Evolutionary conservation across 2,797 vertebrate species (phyloP), one percentile per base, ranked within the genome.

Genomic region (Schizopygopsis malacanthus): DNA sequence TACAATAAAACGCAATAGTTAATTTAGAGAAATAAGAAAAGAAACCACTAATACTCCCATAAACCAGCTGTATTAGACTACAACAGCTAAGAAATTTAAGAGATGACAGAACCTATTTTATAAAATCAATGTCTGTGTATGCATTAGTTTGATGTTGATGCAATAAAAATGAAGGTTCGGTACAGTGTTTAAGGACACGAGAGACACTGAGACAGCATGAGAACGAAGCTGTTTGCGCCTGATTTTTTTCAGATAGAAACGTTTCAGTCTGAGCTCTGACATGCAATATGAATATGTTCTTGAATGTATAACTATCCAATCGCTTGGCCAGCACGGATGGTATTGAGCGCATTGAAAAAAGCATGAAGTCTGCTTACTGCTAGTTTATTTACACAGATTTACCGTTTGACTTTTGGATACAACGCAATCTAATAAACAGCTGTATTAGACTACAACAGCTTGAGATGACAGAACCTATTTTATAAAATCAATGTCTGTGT

Each of bases 91-190:
- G 18, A 41, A 81, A 70, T 54, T 3, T 39, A 69, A 41, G 5
- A 54, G 33, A 81, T 43, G 33, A 18, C 65, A 41, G 50, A 70
- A 52, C 63, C 28, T 52, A 47, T 69, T 81, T 65, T 6, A 52
- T 81, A 16, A 69, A 81, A 81, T 4, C 37, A 37, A 37, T 80
- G 61, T 47, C 43, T 50, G 43, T 37, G 37, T n/a, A 67, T 67
- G 79, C 61, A 81, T 54, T 81, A 81, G 11, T 50, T 37, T 81
- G 63, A 81, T 67, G 73, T 37, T 39, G 28, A 81, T 50, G 1
- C 22, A 54, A 71, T 81, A 70, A 52, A 70, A 54, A 9, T 0
- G 1, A 39, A 54, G 18, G 28, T 76, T 76, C 33, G 6, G 33
- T 11, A 8, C 18, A 37, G 11, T 12, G n/a, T 13, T 56, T 56